Base-by-base conservation (phyloP, 2,888 invertebrate genomes). In the Papilio elwesi region DNA sequence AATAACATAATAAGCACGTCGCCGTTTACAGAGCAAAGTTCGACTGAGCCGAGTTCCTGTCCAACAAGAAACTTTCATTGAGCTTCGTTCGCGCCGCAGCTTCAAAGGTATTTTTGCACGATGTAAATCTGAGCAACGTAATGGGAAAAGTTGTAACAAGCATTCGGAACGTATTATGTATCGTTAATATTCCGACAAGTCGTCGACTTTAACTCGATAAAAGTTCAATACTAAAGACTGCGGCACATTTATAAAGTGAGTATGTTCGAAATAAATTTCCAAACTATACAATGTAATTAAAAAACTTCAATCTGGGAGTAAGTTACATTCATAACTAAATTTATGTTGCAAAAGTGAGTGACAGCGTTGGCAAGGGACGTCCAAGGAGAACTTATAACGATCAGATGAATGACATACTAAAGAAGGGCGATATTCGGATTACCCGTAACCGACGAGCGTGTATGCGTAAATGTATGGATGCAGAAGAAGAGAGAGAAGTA, bases 101-200 rank as follows among this genome's bases (percentile, higher is more conserved):
- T 83, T 86, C 83, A 84, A 87, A 86, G 81, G 85, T 83, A 87
- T 90, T 92, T 90, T 83, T 87, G 86, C 86, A 82, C 83, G 82
- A 86, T 89, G 87, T 87, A 89, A 92, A 91, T 90, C 88, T 87
- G 86, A 84, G 81, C 85, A 81, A 80, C 83, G 86, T 93, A 93
- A 92, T 92, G 90, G 92, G 91, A 93, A 93, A 93, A 93, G 92
- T 93, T 93, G 88, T 91, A 91, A 91, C 88, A 92, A 91, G 92
- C 91, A 91, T 93, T 91, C 90, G 82, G 87, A 90, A 90, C 87
- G 88, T 90, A 91, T 91, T 92, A 91, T 88, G 85, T 87, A 83
- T 86, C 88, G 91, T 93, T 92, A 92, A 92, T 92, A 92, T 92
- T 92, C 91, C 86, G 89, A 87, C 85, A 87, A 89, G 88, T 87